Conservation (phyloP, 2,797 vertebrate genomes). For the Sebastes vulpes region DNA sequence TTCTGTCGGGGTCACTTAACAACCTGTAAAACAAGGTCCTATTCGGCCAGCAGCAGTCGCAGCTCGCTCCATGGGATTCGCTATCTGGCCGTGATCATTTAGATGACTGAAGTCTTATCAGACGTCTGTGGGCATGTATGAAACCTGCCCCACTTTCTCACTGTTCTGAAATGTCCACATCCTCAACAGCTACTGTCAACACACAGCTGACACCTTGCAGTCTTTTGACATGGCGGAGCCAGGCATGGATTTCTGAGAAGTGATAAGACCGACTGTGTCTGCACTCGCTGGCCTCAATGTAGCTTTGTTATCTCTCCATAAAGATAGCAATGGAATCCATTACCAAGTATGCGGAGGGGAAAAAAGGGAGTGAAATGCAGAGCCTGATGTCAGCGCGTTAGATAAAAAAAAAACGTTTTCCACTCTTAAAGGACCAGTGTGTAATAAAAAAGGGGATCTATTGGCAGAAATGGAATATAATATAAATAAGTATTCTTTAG, state of each 20-base stretch:
- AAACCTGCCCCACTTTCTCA: conserved; percentile 19
- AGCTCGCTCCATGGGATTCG: not conserved
- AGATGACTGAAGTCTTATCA: conserved; percentile 47
- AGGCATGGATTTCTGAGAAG: conserved; percentile 44
- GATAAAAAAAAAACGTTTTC: not conserved
- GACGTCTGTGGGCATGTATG: conserved; percentile 13
- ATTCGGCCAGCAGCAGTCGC: not conserved
- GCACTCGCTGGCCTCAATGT: conserved; percentile 48
- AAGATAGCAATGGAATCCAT: conserved; percentile 75
- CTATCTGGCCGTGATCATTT: conserved; percentile 27
- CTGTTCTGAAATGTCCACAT: conserved; percentile 22
- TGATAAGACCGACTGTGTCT: conserved; percentile 67
- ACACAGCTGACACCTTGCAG: conserved; percentile 43
- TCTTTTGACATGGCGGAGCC: conserved; percentile 27
- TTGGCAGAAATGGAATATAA: too few relatives aligned
- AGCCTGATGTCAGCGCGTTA: not conserved
- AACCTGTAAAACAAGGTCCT: conserved; percentile 38
- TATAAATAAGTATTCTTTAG: too few relatives aligned
- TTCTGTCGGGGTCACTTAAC: conserved; percentile 31
- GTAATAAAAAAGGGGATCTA: too few relatives aligned
- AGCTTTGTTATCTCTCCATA: conserved; percentile 63
- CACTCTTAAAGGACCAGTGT: not conserved
- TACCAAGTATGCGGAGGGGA: conserved; percentile 15
- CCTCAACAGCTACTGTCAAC: conserved; percentile 34
- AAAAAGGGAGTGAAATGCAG: conserved; percentile 8